Evolutionary conservation across 2,888 invertebrate species (phyloP), one percentile per base, ranked within the genome.

Genomic region (Chrysotoxum bicinctum): DNA sequence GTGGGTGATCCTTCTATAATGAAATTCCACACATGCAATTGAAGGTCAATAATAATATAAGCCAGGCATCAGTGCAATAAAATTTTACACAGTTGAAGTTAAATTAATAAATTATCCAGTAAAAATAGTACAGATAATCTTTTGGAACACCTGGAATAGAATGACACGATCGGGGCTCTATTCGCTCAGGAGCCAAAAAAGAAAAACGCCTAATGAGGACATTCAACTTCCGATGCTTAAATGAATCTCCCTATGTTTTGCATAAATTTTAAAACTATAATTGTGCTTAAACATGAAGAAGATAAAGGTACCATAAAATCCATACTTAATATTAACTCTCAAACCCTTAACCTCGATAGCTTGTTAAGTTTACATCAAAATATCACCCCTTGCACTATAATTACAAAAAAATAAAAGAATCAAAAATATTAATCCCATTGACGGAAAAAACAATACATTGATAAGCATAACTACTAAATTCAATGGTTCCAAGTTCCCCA

Each of bases 391-490:
- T 30, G 1, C 40, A 32, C n/a, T 16, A 40, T n/a, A 19, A 50
- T 14, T 37, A 19, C 9, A 48, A 23, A 48, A 23, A 48, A 52
- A 10, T 37, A 14, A 48, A 43, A 35, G 1, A 64, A 45, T 10
- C 1, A 19, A 54, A 16, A 12, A 30, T 56, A 56, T 54, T 81
- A 81, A 81, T 81, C 76, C 50, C 52, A 45, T 62, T 68, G 45
- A 54, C 52, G 52, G n/a, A 64, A 66, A 12, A 35, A 69, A 32
- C 72, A 77, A 78, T 78, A 74, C 78, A 83, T 73, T 78, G 77
- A 78, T 78, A 78, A 83, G 62, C 68, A 50, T n/a, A 76, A 35
- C 35, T 56, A 56, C 56, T 23, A 45, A 48, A 48, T 45, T 43
- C 35, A 66, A 64, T 64, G 58, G 58, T 64, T 72, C 35, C 40